Conservation (phyloP, 2,113 vertebrate genomes). For the Petaurus breviceps region DNA sequence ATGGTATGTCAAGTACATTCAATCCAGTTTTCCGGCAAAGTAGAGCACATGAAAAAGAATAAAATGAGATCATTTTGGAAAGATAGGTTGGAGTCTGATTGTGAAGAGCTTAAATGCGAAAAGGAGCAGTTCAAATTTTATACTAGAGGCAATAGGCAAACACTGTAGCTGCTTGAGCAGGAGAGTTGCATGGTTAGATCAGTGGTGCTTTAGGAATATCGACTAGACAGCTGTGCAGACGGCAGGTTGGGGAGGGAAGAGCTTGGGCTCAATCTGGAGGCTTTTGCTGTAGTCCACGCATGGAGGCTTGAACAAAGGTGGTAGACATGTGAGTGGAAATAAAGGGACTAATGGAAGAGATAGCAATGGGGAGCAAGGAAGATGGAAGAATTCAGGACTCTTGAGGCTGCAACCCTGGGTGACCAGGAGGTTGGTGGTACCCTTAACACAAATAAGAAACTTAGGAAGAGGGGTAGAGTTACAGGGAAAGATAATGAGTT, state of each 20-base stretch:
- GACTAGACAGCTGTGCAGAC: neutral
- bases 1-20: neutral
- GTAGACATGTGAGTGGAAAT: neutral
- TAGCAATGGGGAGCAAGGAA: neutral
- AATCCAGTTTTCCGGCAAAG: neutral
- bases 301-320: neutral
- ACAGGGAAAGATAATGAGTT: neutral
- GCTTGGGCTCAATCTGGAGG: neutral
- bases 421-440: neutral
- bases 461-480: neutral
- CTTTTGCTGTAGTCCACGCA: neutral
- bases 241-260: neutral
- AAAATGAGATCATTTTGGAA: neutral
- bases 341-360: neutral
- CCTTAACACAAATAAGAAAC: neutral
- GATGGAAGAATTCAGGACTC: neutral
- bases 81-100: neutral
- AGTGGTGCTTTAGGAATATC: neutral
- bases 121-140: neutral
- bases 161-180: neutral
- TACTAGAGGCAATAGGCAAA: neutral
- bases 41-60: neutral
- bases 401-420: neutral
- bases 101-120: neutral
- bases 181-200: neutral